These are phyloP conservation scores for Chelmon rostratus DNA, from an alignment of 2,797 vertebrate genomes.

Conservation along the genomic window DNA sequence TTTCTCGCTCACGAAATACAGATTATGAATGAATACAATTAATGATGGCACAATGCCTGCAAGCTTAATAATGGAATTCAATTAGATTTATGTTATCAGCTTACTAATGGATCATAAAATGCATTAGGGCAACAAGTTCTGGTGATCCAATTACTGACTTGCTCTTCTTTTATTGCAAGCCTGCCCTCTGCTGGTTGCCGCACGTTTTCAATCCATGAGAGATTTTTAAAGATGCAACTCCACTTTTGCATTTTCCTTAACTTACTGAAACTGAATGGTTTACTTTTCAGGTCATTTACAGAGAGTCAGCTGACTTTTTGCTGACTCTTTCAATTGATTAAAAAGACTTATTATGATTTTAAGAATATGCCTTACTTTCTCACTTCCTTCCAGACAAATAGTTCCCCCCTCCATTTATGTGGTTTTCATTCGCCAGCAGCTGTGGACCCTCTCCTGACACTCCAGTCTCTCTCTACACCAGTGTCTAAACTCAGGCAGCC, in stretches of 20 bases:
- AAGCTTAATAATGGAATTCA: conserved; percentile 16
- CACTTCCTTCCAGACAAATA: background rate
- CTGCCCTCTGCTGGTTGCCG: conserved; percentile 79
- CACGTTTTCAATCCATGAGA: background rate
- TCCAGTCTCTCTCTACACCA: conserved; percentile 17
- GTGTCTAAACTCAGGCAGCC: conserved; percentile 61
- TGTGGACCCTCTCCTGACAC: conserved; percentile 66
- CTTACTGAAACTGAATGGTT: background rate
- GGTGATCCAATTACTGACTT: conserved; percentile 38
- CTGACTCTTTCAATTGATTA: background rate
- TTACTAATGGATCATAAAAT: conserved; percentile 46
- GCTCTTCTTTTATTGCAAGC: conserved; percentile 63
- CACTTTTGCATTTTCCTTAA: background rate
- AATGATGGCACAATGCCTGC: conserved; percentile 2
- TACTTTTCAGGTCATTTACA: background rate
- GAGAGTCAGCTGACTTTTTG: background rate
- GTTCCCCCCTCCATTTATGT: background rate
- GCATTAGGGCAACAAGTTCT: conserved; percentile 43
- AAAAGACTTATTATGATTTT: background rate
- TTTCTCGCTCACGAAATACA: conserved; percentile 22
- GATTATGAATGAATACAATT: conserved; percentile 13
- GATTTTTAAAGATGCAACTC: background rate
- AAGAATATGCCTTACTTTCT: background rate
- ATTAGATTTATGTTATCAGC: conserved; percentile 51
- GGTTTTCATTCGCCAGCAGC: conserved; percentile 48